Evolutionary conservation across 2,797 vertebrate genomes (phyloP).

Genomic region (Diplodus sargus): DNA sequence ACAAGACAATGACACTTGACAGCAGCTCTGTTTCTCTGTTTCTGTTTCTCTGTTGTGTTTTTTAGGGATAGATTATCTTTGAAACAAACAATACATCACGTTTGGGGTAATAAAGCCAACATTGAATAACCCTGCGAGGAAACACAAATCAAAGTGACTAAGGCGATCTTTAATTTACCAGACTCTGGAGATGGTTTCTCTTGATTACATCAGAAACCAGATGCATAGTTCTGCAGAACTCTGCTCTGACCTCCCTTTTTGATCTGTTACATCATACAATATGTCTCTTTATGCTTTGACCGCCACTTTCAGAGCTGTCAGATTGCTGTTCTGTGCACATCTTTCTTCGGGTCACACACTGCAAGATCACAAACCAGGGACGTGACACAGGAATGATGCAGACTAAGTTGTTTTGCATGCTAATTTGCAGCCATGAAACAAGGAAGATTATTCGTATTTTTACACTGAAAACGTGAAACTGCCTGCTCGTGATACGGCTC

Average conservation of each 20-base stretch:
- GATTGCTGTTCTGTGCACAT: no score
- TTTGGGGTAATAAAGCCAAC: not conserved
- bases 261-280: not conserved
- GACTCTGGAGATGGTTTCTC: not conserved
- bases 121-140: not conserved
- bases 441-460: no score
- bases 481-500: no score
- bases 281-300: not conserved
- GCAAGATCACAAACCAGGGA: no score
- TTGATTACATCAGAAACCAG: constrained; percentile 8
- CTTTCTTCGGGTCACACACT: no score
- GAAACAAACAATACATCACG: not conserved
- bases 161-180: not conserved
- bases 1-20: no score
- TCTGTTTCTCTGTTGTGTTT: no score
- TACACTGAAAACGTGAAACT: no score
- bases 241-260: not conserved
- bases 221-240: not conserved
- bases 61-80: not conserved
- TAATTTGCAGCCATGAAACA: no score
- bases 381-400: no score
- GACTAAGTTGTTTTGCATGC: no score
- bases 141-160: not conserved
- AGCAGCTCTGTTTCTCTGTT: not conserved
- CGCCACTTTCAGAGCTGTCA: no score